Evolutionary conservation across 2,888 invertebrate genomes (phyloP).

Genomic region (Eupeodes latifasciatus): DNA sequence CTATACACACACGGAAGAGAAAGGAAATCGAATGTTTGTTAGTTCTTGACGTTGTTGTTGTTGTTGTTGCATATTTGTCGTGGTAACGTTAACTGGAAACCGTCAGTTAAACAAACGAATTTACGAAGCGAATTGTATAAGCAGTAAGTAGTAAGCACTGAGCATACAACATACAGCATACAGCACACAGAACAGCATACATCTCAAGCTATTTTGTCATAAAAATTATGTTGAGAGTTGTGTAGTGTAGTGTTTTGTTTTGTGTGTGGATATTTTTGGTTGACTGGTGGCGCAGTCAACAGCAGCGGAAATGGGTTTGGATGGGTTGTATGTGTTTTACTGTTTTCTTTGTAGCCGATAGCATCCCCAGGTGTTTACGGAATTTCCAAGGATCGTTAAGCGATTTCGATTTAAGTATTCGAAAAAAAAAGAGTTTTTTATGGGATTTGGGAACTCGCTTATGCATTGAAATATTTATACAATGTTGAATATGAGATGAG

Average conservation of each 20-base stretch:
- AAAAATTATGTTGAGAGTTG: constrained; percentile 62
- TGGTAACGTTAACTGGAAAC: constrained; percentile 30
- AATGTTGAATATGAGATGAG: background rate
- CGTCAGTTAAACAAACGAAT: constrained; percentile 53
- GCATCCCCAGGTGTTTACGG: constrained; percentile 68
- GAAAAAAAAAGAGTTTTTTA: constrained; percentile 60
- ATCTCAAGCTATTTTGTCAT: constrained; percentile 74
- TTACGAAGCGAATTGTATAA: constrained; percentile 59
- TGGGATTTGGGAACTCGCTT: constrained; percentile 14
- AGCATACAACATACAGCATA: too few species aligned
- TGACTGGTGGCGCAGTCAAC: constrained; percentile 29
- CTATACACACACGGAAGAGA: background rate
- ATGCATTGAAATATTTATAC: background rate
- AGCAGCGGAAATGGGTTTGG: constrained; percentile 2
- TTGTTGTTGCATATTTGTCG: constrained; percentile 22
- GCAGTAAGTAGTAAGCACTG: too few species aligned
- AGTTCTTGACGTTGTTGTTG: constrained; percentile 1
- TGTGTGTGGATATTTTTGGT: constrained; percentile 17
- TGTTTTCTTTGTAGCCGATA: constrained; percentile 43
- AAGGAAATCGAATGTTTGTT: constrained; percentile 53
- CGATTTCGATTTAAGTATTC: constrained; percentile 63
- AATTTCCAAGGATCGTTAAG: constrained; percentile 71
- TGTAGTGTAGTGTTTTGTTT: background rate
- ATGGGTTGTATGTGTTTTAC: background rate
- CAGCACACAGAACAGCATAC: constrained; percentile 43